Evolutionary conservation across 2,113 vertebrate species (phyloP).

Genomic region (Oncorhynchus tshawytscha): DNA sequence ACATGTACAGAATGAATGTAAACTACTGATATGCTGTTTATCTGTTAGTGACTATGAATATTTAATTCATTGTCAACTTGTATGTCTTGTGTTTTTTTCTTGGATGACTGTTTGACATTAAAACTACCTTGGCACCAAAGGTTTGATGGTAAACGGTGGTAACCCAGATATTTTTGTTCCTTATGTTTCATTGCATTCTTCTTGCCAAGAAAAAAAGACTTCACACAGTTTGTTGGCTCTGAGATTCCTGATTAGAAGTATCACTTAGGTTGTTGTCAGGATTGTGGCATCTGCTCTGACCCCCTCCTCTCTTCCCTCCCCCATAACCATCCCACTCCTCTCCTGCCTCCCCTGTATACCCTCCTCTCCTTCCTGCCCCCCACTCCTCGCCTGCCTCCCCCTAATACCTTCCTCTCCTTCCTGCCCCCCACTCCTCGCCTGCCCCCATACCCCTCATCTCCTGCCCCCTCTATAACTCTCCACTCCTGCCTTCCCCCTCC

Average conservation of each 20-base stretch:
- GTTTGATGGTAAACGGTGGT: neutral
- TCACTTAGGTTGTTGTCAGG: neutral
- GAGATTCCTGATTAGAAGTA: neutral
- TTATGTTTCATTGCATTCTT: conserved; percentile 1
- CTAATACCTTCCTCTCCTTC: too few species aligned
- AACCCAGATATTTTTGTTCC: conserved; percentile 7
- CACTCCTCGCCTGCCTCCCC: too few species aligned
- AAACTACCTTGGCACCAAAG: neutral
- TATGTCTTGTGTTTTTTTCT: neutral
- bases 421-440: too few species aligned
- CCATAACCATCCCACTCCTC: too few species aligned
- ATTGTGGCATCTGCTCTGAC: neutral
- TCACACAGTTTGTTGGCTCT: too few species aligned
- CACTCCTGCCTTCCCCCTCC: too few species aligned
- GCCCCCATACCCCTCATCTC: too few species aligned
- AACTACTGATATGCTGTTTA: neutral
- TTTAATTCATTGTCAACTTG: neutral
- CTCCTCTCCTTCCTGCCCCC: too few species aligned
- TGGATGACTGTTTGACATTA: conserved; percentile 6
- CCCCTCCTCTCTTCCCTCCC: neutral
- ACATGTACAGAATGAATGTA: conserved; percentile 15
- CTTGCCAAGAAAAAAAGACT: neutral
- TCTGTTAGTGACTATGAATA: neutral
- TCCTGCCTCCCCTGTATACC: too few species aligned
- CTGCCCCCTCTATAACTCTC: too few species aligned